Base-by-base conservation (phyloP, 2,113 vertebrate species). In the Spheniscus mendiculus region DNA sequence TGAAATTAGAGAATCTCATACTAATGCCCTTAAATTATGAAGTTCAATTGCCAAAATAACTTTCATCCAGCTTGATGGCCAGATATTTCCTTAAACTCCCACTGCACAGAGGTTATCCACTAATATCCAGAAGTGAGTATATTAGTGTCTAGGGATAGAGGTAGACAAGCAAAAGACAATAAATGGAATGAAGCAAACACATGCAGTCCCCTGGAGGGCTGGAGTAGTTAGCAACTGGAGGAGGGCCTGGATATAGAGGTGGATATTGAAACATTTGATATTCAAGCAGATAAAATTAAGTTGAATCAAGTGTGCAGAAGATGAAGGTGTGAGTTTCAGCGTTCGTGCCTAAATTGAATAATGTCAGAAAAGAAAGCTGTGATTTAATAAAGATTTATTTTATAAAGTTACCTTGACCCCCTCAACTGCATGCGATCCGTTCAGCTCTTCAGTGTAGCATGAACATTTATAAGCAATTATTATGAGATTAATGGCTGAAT, bases 381-480 rank as follows among this genome's bases (percentile, higher is more conserved):
- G 44, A 83, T 87, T 96, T 81, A 96, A 81, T 96, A 86, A 80
- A 95, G 93, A 96, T 95, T 94, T 96, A 81, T 96, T 93, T 97
- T 96, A 91, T 90, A 61, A 93, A 92, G 76, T 91, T 73, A 79
- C 71, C 83, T 91, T 97, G 86, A 84, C 72, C 93, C 70, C 53
- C 82, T 90, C 92, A 95, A 58, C 94, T 95, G 73, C 84, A 83
- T 83, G 70, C 7, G 40, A 74, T 96, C 38, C 90, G 90, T 96
- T 95, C 94, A 96, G 83, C 89, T 98, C 82, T 86, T 94, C 82
- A 93, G 72, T 96, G 70, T 93, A 96, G 67, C 96, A 56, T 86
- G 91, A 96, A 90, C 94, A 79, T 96, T 95, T 97, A 91, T 95
- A 97, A 97, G 71, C 90, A 97, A 97, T 98, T 97, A 97, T 89